phyloP scores from a whole-genome alignment of 2,113 vertebrate genomes.

The Nipponia nippon region DNA sequence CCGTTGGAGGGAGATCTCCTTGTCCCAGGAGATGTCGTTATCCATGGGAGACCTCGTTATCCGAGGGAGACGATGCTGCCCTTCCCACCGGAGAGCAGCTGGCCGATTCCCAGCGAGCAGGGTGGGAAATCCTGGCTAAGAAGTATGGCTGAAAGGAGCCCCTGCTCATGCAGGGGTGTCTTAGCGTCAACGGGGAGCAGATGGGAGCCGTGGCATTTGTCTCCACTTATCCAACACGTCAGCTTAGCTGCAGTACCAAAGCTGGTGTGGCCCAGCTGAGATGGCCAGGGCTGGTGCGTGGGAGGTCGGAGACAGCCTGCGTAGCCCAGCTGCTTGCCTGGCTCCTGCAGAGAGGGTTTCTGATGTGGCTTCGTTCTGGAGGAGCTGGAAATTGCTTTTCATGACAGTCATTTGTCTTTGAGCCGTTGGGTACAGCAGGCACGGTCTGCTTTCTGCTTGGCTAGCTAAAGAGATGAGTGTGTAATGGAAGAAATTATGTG shows the following conservation, averaged over 20 bases:
- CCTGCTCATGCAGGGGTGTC: background rate
- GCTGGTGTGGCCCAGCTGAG: background rate
- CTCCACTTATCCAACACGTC: background rate
- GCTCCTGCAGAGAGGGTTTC: background rate
- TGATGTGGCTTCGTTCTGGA: constrained; percentile 1
- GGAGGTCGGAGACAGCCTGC: background rate
- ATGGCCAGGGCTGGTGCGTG: background rate
- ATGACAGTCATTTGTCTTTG: background rate
- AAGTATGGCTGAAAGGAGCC: background rate
- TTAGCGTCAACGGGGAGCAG: background rate
- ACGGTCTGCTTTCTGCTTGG: background rate
- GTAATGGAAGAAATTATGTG: constrained; percentile 38
- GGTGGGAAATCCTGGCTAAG: background rate
- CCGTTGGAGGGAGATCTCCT: background rate
- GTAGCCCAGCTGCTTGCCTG: background rate
- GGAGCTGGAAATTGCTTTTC: background rate
- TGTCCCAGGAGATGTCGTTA: background rate
- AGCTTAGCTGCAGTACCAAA: background rate
- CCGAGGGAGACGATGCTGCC: fast-evolving
- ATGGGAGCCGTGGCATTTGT: background rate
- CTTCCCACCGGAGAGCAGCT: background rate
- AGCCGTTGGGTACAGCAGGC: background rate
- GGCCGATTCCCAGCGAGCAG: background rate
- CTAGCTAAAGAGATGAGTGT: background rate
- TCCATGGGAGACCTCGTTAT: background rate